Evolutionary conservation across 1,140 invertebrate genomes (phyloP), one percentile per base, ranked within the genome.

Genomic region (Pseudoatta argentina): DNA sequence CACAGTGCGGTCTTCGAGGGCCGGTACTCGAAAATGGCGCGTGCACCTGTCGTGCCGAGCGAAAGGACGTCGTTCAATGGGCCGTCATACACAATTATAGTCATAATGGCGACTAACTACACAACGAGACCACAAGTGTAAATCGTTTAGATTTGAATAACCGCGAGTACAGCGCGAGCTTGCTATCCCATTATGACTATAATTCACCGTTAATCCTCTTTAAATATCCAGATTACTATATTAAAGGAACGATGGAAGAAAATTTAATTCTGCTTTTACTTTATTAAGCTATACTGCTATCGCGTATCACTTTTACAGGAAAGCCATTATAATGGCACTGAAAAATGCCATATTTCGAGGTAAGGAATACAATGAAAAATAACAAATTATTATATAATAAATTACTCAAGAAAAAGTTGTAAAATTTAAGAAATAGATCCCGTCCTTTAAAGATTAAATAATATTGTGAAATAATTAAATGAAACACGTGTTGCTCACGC

Each of bases 1-100:
- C 72, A 86, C 53, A 30, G 51, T 16, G 21, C 53, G 66, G 51
- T 51, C 75, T 85, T 77, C 87, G 57, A 89, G 75, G 85, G 83
- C 77, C 75, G 81, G 72, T 81, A 77, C 87, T 91, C 77, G 88
- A 91, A 91, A 92, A 88, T 88, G 86, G 85, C 86, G 85, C 76
- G 75, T 91, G 81, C 91, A 92, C 91, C 91, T 92, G 90, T 92
- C 91, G 81, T 27, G 24, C 51, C 51, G 79, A 57, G 72, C 86
- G 69, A 89, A 90, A 90, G 87, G 90, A 91, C 79, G 39, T 14
- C 39, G 79, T 73, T 73, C 79, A 73, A 83, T 83, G 53, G 55
- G 69, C 18, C 79, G 69, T 82, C 79, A 48, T 66, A 53, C 61
- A 53, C 75, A 81, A 81, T 81, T 81, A 81, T 12, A 59, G 67